These are phyloP conservation scores for Drosophila suzukii DNA, from an alignment of 1,140 invertebrate species.

Conservation along the genomic window DNA sequence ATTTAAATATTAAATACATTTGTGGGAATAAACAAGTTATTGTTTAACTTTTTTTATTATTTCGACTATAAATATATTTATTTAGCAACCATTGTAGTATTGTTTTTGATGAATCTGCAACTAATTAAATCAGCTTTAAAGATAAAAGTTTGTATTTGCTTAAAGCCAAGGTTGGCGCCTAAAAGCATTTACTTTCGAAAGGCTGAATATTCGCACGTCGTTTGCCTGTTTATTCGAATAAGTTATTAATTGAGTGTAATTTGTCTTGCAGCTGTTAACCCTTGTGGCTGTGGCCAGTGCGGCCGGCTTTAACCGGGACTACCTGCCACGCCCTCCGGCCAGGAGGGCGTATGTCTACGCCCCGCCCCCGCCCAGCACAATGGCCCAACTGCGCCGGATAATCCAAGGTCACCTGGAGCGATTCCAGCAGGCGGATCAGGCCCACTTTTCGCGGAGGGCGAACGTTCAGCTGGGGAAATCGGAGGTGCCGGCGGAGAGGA, in stretches of 20 bases:
- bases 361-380: slow-evolving; percentile 45
- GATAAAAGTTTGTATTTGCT: background rate
- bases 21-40: too few species aligned
- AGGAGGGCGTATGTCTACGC: slow-evolving; percentile 47
- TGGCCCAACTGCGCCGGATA: slow-evolving; percentile 59
- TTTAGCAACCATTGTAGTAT: background rate
- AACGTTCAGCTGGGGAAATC: slow-evolving; percentile 11
- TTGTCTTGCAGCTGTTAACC: slow-evolving; percentile 61
- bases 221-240: background rate
- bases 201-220: background rate
- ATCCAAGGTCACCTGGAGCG: slow-evolving; percentile 65
- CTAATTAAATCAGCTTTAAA: background rate
- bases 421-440: slow-evolving; percentile 57
- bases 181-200: background rate
- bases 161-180: background rate
- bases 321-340: slow-evolving; percentile 48
- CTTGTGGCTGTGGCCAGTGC: slow-evolving; percentile 39
- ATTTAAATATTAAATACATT: too few species aligned
- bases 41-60: too few species aligned
- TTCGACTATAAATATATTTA: background rate
- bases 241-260: slow-evolving; percentile 20
- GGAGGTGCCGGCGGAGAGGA: slow-evolving; percentile 29
- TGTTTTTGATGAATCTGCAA: background rate
- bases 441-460: slow-evolving; percentile 28
- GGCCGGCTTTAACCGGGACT: slow-evolving; percentile 38